Percentiles rank a stretch among this genome's conserved stretches.
These are phyloP conservation scores for Agriotes lineatus DNA, from an alignment of 2,888 invertebrate genomes.

Conservation along the genomic window DNA sequence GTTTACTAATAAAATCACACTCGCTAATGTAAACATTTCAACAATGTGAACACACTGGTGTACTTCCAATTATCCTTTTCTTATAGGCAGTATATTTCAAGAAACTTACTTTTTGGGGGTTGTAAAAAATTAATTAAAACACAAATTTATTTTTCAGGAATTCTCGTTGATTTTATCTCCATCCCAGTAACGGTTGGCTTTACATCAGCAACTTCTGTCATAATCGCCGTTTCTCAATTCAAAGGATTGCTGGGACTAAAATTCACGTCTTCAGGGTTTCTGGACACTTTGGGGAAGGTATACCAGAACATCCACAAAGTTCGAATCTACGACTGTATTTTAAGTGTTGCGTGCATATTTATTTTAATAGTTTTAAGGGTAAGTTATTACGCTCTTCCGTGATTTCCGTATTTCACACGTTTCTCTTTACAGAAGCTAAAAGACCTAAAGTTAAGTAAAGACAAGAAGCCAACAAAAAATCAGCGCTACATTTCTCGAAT, in stretches of 20 bases:
- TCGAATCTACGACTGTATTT: conserved; percentile 75
- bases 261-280: conserved; percentile 80
- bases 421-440: conserved; percentile 76
- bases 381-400: conserved; percentile 61
- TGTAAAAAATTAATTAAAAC: too few species aligned
- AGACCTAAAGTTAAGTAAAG: conserved; percentile 70
- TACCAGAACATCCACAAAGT: conserved; percentile 77
- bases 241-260: conserved; percentile 81
- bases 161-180: conserved; percentile 90
- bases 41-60: too few species aligned
- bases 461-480: conserved; percentile 63
- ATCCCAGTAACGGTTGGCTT: conserved; percentile 91
- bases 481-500: conserved; percentile 69
- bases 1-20: too few species aligned
- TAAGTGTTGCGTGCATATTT: conserved; percentile 81
- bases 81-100: too few species aligned
- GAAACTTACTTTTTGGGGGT: too few species aligned
- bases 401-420: conserved; percentile 2
- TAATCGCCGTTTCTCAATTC: conserved; percentile 88
- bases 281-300: conserved; percentile 81
- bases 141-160: conserved; percentile 79
- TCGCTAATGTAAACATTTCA: too few species aligned
- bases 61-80: too few species aligned
- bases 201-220: conserved; percentile 92
- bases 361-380: conserved; percentile 82